phyloP scores from a whole-genome alignment of 2,888 invertebrate species.

The Prosapia bicincta region DNA sequence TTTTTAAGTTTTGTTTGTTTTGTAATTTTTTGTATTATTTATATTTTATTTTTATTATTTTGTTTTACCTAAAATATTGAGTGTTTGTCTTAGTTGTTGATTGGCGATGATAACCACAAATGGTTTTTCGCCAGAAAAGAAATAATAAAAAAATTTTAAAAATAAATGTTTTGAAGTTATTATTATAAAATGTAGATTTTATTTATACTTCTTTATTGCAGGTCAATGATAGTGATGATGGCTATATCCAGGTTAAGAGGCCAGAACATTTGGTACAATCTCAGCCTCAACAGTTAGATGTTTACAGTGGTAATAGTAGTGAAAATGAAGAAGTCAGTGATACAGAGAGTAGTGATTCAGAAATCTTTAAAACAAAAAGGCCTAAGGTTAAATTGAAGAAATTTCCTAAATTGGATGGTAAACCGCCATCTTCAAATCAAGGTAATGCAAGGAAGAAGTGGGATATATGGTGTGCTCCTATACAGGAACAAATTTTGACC shows the following conservation, averaged over 20 bases:
- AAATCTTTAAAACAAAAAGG: not conserved
- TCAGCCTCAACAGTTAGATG: not conserved
- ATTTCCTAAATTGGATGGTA: not conserved
- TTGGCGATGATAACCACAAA: no score
- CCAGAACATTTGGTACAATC: not conserved
- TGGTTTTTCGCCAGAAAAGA: no score
- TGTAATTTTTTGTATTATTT: no score
- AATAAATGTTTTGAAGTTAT: no score
- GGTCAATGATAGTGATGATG: not conserved
- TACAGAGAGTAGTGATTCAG: not conserved
- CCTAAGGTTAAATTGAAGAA: not conserved
- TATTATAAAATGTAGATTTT: no score
- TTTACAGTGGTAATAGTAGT: not conserved
- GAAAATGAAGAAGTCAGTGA: not conserved
- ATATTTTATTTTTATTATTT: no score
- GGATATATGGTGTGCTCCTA: constrained; percentile 57
- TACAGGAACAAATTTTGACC: constrained; percentile 75
- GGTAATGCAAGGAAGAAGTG: not conserved
- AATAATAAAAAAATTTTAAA: no score
- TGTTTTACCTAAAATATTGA: no score
- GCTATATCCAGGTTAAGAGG: not conserved
- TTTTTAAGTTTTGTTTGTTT: no score
- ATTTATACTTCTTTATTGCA: no score
- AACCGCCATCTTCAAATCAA: not conserved
- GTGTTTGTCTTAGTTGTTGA: no score